Evolutionary conservation across 2,888 invertebrate species (phyloP).

Genomic region (Pherbina coryleti): DNA sequence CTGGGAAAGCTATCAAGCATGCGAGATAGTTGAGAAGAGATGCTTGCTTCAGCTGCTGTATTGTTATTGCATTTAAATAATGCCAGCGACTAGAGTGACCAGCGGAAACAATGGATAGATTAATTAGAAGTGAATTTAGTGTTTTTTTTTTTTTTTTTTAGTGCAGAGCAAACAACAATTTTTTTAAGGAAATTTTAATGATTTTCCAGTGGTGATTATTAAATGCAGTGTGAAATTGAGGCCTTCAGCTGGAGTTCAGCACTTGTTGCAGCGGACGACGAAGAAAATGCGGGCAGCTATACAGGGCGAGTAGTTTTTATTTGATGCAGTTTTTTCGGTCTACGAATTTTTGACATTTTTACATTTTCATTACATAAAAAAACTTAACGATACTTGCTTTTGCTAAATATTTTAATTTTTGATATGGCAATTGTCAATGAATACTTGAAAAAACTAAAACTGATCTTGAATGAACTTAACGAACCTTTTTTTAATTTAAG

Average conservation of each 20-base stretch:
- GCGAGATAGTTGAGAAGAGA: neutral
- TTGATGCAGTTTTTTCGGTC: too few relatives aligned
- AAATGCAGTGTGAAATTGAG: conserved; percentile 36
- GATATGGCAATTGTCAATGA: too few relatives aligned
- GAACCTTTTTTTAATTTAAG: too few relatives aligned
- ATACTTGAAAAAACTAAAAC: too few relatives aligned
- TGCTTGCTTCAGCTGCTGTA: conserved; percentile 23
- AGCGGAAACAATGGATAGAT: conserved; percentile 41
- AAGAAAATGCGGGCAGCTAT: neutral
- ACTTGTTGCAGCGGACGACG: neutral
- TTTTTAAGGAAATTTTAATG: neutral
- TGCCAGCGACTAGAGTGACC: conserved; percentile 13
- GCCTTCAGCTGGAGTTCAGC: neutral
- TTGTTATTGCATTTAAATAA: neutral
- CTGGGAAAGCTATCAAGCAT: neutral
- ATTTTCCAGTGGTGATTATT: neutral
- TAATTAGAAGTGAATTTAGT: conserved; percentile 28
- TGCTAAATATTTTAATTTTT: too few relatives aligned
- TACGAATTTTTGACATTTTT: too few relatives aligned
- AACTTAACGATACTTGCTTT: too few relatives aligned
- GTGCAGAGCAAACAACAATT: neutral
- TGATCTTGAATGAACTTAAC: too few relatives aligned
- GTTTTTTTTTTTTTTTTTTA: too few relatives aligned
- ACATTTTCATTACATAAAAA: too few relatives aligned
- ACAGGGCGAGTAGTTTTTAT: neutral